Base-by-base conservation (phyloP, 2,113 vertebrate species). In the Aspiorhynchus laticeps region DNA sequence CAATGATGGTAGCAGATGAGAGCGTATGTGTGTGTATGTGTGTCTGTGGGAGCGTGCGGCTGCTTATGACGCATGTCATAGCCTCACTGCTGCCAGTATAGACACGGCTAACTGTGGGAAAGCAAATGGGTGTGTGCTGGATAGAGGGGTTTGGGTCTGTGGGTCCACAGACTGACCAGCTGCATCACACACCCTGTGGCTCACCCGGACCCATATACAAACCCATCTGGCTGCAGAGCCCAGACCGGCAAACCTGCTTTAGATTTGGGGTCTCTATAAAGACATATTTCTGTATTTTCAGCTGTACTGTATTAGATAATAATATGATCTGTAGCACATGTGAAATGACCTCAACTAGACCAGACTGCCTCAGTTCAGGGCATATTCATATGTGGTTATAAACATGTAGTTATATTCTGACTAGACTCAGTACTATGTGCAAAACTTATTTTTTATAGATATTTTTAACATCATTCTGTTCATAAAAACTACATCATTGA, bases 121-220 rank as follows among this genome's bases (percentile, higher is more conserved):
- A 82, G 51, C 21, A 69, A 46, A 48, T 17, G 67, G 80, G 84
- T 89, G 85, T 84, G 82, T 83, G 38, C 59, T 65, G 53, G 63
- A 83, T 86, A 38, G 46, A 84, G 74, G 86, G 84, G 83, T 89
- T 87, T 85, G 83, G 80, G 86, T 74, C 83, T 88, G 73, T 56
- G 85, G 85, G 74, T 65, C 65, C 67, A 77, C 56, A 28, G 74
- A 31, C 28, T 65, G 77, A 78, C 67, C 89, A 90, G 89, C 86
- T 88, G 86, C 85, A 86, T 77, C 78, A 78, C 89, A 90, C 89
- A 84, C 87, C 89, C 89, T 88, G 89, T 74, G 86, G 89, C 80
- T 88, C 53, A 76, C 46, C 63, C 75, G 14, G 17, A 85, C 38
- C 43, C 80, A n/a, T 69, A 61, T 46, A 86, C 79, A 88, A 83